Percentiles rank a stretch among this genome's conserved stretches.
Conservation (phyloP, 1,140 invertebrate species). For the Lepidurus packardi region DNA sequence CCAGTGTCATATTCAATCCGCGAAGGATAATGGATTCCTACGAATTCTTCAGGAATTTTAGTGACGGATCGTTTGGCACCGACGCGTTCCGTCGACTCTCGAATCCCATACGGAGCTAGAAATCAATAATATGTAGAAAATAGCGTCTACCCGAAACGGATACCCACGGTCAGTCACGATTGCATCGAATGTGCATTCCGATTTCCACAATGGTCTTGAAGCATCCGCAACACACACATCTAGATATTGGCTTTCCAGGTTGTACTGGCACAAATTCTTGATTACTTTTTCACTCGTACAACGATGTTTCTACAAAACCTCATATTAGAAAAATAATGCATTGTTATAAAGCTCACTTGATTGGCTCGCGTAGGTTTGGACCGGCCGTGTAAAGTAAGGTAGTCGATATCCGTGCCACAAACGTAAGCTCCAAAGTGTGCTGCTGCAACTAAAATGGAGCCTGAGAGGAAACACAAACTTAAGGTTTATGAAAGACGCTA, state of each 20-base stretch:
- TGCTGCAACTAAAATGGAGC: slow-evolving; percentile 82
- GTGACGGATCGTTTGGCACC: slow-evolving; percentile 53
- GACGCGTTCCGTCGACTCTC: slow-evolving; percentile 81
- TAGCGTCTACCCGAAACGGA: slow-evolving; percentile 26
- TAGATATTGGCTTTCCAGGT: slow-evolving; percentile 64
- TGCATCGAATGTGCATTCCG: slow-evolving; percentile 65
- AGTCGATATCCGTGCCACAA: slow-evolving; percentile 89
- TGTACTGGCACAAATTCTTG: slow-evolving; percentile 82
- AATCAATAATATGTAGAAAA: slow-evolving; percentile 37
- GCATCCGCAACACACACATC: slow-evolving; percentile 88
- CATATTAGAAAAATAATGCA: slow-evolving; percentile 1
- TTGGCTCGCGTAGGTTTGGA: slow-evolving; percentile 62
- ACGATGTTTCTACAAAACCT: slow-evolving; percentile 52
- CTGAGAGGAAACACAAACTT: slow-evolving; percentile 38
- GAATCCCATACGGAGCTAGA: slow-evolving; percentile 89
- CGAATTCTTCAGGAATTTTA: slow-evolving; percentile 57
- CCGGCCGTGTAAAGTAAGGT: slow-evolving; percentile 80
- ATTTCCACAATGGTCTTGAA: slow-evolving; percentile 70
- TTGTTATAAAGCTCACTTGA: slow-evolving; percentile 32
- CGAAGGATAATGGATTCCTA: slow-evolving; percentile 68
- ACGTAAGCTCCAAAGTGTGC: slow-evolving; percentile 87
- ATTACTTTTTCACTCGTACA: slow-evolving; percentile 76
- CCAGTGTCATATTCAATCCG: slow-evolving; percentile 78
- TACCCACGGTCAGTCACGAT: slow-evolving; percentile 92
- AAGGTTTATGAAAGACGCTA: slow-evolving; percentile 26